Percentiles rank a stretch among this genome's conserved stretches.
These are phyloP conservation scores for Agonopterix alstromeriana DNA, from an alignment of 2,888 invertebrate species.

Conservation along the genomic window DNA sequence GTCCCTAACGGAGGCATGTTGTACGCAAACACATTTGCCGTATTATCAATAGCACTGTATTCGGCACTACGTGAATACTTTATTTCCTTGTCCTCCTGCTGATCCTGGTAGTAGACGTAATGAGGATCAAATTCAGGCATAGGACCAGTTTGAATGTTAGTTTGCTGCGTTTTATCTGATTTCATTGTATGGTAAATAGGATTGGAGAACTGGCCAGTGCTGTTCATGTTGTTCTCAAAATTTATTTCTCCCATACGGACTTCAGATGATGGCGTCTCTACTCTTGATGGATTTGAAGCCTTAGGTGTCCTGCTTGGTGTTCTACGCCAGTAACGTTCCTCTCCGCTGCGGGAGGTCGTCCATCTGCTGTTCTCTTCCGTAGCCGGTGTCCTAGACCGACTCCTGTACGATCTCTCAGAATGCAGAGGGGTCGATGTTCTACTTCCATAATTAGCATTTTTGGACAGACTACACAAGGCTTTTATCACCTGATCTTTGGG, in stretches of 20 bases:
- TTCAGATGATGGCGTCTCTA: constrained; percentile 43
- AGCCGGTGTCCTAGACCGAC: constrained; percentile 56
- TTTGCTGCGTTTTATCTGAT: constrained; percentile 49
- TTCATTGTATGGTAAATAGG: constrained; percentile 38
- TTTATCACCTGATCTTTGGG: constrained; percentile 93
- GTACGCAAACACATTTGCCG: constrained; percentile 40
- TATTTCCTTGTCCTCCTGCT: constrained; percentile 56
- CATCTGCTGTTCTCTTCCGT: constrained; percentile 50
- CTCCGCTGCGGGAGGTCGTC: constrained; percentile 45
- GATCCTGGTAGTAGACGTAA: constrained; percentile 52
- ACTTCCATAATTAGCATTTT: constrained; percentile 52
- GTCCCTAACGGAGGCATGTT: constrained; percentile 36
- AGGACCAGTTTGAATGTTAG: constrained; percentile 32
- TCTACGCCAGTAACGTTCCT: constrained; percentile 56
- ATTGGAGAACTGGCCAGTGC: constrained; percentile 31
- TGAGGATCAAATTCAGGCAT: constrained; percentile 49
- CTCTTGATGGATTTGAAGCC: constrained; percentile 40
- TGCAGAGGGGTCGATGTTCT: constrained; percentile 56
- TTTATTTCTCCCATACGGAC: constrained; percentile 44
- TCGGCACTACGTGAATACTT: constrained; percentile 66
- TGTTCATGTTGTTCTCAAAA: constrained; percentile 45
- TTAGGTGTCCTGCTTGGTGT: constrained; percentile 47
- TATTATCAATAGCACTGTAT: constrained; percentile 45
- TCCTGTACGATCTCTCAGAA: constrained; percentile 60
- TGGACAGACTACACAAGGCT: constrained; percentile 78